Conservation (phyloP, 2,113 vertebrate species). For the Brachirus orientalis region DNA sequence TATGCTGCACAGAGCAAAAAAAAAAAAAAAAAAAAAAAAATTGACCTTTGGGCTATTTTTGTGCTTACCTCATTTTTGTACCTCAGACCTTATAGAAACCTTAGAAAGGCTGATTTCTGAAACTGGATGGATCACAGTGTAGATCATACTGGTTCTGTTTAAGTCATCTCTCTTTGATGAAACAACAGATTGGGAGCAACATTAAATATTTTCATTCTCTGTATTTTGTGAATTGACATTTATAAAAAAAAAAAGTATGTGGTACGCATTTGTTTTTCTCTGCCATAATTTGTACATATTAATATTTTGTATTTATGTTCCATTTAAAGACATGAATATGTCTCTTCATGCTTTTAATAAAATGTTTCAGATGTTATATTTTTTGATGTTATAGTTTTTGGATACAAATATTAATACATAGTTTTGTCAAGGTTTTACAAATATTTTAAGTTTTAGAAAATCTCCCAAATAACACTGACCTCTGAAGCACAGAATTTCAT, state of each 20-base stretch:
- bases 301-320: constrained; percentile 85
- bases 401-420: too few species aligned
- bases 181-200: constrained; percentile 54
- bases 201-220: constrained; percentile 32
- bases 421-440: too few species aligned
- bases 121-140: constrained; percentile 10
- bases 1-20: constrained; percentile 17
- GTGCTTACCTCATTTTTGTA: constrained; percentile 68
- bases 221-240: constrained; percentile 61
- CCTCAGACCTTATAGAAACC: constrained; percentile 42
- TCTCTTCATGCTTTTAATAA: constrained; percentile 82
- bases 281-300: constrained; percentile 78
- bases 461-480: background rate
- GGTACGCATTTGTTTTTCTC: constrained; percentile 69
- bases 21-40: too few species aligned
- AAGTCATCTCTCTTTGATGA: constrained; percentile 46
- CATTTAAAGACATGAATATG: constrained; percentile 64
- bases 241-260: constrained; percentile 27
- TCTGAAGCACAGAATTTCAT: background rate
- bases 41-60: constrained; percentile 24
- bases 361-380: constrained; percentile 67
- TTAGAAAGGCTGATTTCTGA: constrained; percentile 20
- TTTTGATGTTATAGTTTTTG: background rate
- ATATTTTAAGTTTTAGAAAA: too few species aligned
- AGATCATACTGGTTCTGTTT: constrained; percentile 9